Base-by-base conservation (phyloP, 1,140 invertebrate genomes). In the Drosophila ercepeae region DNA sequence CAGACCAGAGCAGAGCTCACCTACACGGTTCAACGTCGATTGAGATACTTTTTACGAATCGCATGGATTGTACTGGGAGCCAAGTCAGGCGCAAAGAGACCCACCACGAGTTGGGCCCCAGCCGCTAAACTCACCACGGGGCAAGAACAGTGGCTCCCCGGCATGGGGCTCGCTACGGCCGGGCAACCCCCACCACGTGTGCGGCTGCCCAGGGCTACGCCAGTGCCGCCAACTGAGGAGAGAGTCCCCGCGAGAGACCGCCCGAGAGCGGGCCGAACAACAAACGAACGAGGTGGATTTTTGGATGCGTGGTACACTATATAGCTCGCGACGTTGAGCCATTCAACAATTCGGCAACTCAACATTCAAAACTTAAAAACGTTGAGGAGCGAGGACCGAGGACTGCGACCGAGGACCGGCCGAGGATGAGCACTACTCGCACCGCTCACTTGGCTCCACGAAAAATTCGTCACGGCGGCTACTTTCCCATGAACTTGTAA, bases 401-500 rank as follows among this genome's bases (percentile, higher is more conserved):
- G 29, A 32, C n/a, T n/a, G n/a, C n/a, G 29, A 11, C 9, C 29
- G 29, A 32, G 29, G 29, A 32, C 6, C 29, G n/a, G n/a, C n/a
- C n/a, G n/a, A 32, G 29, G 29, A 32, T 32, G 29, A 32, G 29
- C 29, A 32, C 29, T 6, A 32, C 29, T 3, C 4, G 13, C 36
- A 14, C 70, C 58, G 84, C 63, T 84, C 84, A 84, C 84, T 75
- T 75, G 51, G 70, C 68, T 73, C 58, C 69, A 73, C 79, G 59
- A 84, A 69, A 52, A 69, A 72, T 64, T 64, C 75, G 69, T 54
- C 63, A 72, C 51, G 54, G 67, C 44, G 18, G 29, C 46, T 49
- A 67, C 64, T 84, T 83, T 88, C 77, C 76, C 82, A 82, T 86
- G 82, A 86, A 88, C 82, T 86, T 86, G 82, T 86, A 75, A 70